These are phyloP conservation scores for Porites lobata DNA, from an alignment of 92 coral and sea anemone species.

Conservation along the genomic window DNA sequence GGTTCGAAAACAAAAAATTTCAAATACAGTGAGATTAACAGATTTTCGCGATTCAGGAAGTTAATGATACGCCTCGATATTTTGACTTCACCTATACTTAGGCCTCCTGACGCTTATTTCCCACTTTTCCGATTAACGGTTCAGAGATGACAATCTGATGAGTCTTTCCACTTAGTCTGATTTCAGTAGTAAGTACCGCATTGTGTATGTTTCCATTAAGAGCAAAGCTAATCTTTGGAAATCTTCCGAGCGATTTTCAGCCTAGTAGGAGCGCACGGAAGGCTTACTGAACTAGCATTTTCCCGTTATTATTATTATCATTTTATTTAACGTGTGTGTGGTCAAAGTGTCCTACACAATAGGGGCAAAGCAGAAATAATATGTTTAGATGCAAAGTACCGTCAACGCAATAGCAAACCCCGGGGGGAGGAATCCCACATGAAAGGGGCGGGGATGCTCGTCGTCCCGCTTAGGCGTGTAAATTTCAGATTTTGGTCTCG, in stretches of 20 bases:
- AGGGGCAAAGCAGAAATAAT: neutral
- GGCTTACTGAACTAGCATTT: neutral
- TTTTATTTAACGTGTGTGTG: neutral
- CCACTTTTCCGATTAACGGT: too few species aligned
- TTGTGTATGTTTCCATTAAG: neutral
- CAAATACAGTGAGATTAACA: too few species aligned
- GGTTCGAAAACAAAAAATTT: too few species aligned
- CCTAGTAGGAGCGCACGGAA: neutral
- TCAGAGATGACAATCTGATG: too few species aligned
- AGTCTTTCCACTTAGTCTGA: neutral
- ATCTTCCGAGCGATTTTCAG: neutral
- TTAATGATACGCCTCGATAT: too few species aligned
- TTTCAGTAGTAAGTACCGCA: neutral
- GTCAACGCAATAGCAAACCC: neutral
- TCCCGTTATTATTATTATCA: neutral
- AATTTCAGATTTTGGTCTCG: too few species aligned
- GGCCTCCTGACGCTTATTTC: too few species aligned
- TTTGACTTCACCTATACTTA: too few species aligned
- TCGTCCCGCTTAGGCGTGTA: too few species aligned
- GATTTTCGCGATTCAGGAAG: too few species aligned
- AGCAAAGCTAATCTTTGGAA: neutral
- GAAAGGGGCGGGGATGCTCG: too few species aligned
- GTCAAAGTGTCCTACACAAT: neutral
- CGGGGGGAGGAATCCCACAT: too few species aligned
- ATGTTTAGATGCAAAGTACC: neutral